Evolutionary conservation across 2,888 invertebrate species (phyloP).

Genomic region (Helicoverpa assulta): DNA sequence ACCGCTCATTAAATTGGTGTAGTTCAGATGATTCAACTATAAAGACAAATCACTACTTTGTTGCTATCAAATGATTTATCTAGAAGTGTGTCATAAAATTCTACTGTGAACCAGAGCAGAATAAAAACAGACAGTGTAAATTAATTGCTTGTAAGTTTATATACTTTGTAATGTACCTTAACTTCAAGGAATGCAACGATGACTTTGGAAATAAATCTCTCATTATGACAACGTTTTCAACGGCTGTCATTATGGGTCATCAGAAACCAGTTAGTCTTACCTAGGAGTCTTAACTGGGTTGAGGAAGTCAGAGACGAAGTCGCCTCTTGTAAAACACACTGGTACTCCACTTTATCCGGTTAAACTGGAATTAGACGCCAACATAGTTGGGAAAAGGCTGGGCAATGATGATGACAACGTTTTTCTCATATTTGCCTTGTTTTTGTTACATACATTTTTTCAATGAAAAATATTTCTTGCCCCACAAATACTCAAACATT

Average conservation of each 20-base stretch:
- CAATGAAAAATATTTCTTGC: background rate
- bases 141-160: background rate
- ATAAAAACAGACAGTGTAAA: background rate
- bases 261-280: no score
- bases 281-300: no score
- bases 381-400: no score
- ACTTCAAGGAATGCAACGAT: background rate
- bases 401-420: no score
- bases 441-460: no score
- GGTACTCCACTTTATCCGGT: no score
- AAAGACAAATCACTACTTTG: constrained; percentile 40
- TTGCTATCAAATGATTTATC: constrained; percentile 30
- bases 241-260: no score
- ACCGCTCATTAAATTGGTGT: constrained; percentile 42
- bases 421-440: no score
- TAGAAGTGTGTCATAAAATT: constrained; percentile 9
- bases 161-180: no score
- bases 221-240: background rate
- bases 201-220: background rate
- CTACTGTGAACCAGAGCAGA: background rate
- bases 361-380: no score
- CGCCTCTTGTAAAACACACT: no score
- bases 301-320: no score
- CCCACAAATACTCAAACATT: constrained; percentile 2
- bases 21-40: constrained; percentile 38